Conservation (phyloP, 2,888 invertebrate genomes). For the Pharmacophagus antenor region DNA sequence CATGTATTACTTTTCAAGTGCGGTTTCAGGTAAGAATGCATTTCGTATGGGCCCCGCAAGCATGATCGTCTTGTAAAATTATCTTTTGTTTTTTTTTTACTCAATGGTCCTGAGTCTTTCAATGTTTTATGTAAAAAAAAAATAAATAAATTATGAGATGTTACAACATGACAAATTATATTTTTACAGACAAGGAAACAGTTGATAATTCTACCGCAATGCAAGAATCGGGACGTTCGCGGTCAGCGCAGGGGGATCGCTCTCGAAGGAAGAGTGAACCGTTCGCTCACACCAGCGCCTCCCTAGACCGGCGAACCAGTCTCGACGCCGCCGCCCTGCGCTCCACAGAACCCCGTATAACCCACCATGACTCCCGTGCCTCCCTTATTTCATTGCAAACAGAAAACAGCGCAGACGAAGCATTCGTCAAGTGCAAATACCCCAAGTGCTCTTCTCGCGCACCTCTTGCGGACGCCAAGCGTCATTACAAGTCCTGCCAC, state of each 20-base stretch:
- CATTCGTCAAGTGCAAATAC: constrained; percentile 87
- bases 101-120: constrained; percentile 62
- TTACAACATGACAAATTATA: neutral
- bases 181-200: constrained; percentile 77
- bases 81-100: constrained; percentile 36
- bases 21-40: constrained; percentile 37
- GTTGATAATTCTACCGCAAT: constrained; percentile 75
- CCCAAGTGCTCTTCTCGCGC: constrained; percentile 89
- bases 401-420: constrained; percentile 74
- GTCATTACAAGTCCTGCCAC: constrained; percentile 94
- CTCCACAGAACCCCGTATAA: constrained; percentile 56
- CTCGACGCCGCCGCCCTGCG: constrained; percentile 77
- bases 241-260: constrained; percentile 70
- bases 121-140: constrained; percentile 29
- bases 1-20: constrained; percentile 25
- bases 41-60: constrained; percentile 35
- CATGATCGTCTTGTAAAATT: constrained; percentile 39
- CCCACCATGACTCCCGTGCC: constrained; percentile 65
- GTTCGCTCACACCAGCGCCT: constrained; percentile 58
- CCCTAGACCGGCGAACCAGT: constrained; percentile 81
- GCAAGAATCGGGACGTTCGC: constrained; percentile 66
- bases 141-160: neutral
- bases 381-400: constrained; percentile 73
- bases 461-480: constrained; percentile 87
- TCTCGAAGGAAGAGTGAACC: constrained; percentile 71